Base-by-base conservation (phyloP, 1,140 invertebrate genomes). In the Hyphantria cunea region DNA sequence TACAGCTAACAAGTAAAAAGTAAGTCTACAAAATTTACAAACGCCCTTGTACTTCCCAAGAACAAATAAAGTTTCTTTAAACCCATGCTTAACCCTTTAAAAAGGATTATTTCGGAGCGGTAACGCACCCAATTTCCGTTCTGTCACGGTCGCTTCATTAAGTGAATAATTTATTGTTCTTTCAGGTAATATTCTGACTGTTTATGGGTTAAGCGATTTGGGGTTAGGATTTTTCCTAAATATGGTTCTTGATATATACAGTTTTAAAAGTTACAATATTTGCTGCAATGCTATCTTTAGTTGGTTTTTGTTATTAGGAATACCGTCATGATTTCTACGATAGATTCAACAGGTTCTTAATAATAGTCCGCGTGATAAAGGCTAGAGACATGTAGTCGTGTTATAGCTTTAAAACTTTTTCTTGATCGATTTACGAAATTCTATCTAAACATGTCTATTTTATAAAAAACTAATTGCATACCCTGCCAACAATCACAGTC, bases 81-180 rank as follows among this genome's bases (percentile, higher is more conserved):
- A 12, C 34, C 41, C 12, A 44, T 15, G 11, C 33, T 47, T 56
- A 56, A 47, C 52, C 63, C 50, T 47, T 61, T 48, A 56, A 62
- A 68, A 68, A 53, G 62, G 65, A 65, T 68, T 68, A 64, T 68
- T 59, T 49, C 49, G 56, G 48, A 53, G 66, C 54, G 70, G 60
- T 69, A 66, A 68, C 63, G 54, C 42, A 63, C 48, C 70, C 70
- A 72, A 72, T 72, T 72, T 72, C 70, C 70, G 56, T 58, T 50
- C 70, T 72, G 70, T 72, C 70, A 69, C 34, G 66, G 39, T 14
- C 41, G 56, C 62, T 72, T 72, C 70, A 72, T 72, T 72, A 68
- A 54, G 6, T 56, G 59, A 72, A 69, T 66, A 72, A 72, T 72
- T 69, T 72, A 72, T 72, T 62, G 51, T 66, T 50, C 45, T 39